These are phyloP conservation scores for Polyommatus icarus DNA, from an alignment of 2,888 invertebrate species.

Conservation along the genomic window DNA sequence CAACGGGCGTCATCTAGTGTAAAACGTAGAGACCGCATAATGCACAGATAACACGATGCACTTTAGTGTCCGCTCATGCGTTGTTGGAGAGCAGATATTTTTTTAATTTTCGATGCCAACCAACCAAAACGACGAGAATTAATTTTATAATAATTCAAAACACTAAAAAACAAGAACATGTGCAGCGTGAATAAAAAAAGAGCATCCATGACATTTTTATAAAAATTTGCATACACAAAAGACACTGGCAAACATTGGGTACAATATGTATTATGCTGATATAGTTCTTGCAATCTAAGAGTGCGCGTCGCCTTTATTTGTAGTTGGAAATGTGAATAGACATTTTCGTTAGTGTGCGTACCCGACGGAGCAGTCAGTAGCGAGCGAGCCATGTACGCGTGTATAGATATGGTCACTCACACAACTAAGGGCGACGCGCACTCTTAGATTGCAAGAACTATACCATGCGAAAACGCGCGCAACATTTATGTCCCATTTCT, in stretches of 20 bases:
- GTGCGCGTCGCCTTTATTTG: no score
- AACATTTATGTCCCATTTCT: no score
- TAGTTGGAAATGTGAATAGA: no score
- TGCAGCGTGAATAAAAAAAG: neutral
- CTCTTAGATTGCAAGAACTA: no score
- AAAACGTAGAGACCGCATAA: neutral
- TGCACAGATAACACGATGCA: neutral
- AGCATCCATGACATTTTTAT: neutral
- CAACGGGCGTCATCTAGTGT: no score
- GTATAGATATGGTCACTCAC: no score
- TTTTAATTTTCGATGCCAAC: neutral
- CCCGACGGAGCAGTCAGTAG: no score
- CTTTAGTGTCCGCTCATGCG: neutral
- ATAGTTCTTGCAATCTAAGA: no score
- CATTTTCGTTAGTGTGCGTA: no score
- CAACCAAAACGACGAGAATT: neutral
- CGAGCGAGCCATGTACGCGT: no score
- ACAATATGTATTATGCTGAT: neutral
- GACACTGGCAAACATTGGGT: neutral
- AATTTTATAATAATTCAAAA: neutral
- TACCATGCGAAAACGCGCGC: neutral
- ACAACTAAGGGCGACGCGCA: no score
- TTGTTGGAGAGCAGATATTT: neutral
- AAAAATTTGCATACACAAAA: no score
- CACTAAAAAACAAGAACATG: neutral